Base-by-base conservation (phyloP, 2,888 invertebrate species). In the Branchinecta sandiegonensis region DNA sequence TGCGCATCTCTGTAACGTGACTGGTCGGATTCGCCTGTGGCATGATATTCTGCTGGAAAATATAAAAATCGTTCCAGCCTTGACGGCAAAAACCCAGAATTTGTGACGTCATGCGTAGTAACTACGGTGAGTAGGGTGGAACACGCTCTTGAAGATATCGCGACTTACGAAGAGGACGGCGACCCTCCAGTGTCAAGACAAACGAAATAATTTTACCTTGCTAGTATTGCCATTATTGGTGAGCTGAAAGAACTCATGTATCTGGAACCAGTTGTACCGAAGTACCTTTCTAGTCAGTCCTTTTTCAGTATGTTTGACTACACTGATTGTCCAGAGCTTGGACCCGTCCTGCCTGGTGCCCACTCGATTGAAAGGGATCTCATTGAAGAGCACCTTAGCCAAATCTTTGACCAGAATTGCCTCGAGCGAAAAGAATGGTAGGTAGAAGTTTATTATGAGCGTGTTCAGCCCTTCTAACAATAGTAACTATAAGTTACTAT, bases 311-410 rank as follows among this genome's bases (percentile, higher is more conserved):
- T 99, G 86, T 99, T 99, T 80, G 97, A 97, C 78, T 95, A 97
- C 77, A 95, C 96, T 0, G 99, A 99, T 79, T 95, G 96, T 74
- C 95, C 96, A 0, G 95, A 95, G 77, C 91, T 77, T 66, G 68
- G 70, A 79, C 79, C 79, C 8, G 77, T 80, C 65, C 80, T 99
- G 68, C 99, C 99, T 0, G 96, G 95, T 48, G 90, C 92, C 23
- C 95, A 97, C 80, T 92, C 97, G 0, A 95, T 99, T 71, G 99
- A 99, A 78, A 82, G 99, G 70, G 97, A 94, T 79, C 83, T 99
- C 1, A 94, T 99, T 74, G 99, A 99, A 77, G 96, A 97, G 78
- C 96, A 99, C 76, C 81, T 99, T 48, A 87, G 90, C 75, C 91
- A 94, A 74, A 95, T 97, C 50, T 84, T 99, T 72, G 88, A 93